Conservation (phyloP, 2,113 vertebrate genomes). For the Nothoprocta pentlandii region DNA sequence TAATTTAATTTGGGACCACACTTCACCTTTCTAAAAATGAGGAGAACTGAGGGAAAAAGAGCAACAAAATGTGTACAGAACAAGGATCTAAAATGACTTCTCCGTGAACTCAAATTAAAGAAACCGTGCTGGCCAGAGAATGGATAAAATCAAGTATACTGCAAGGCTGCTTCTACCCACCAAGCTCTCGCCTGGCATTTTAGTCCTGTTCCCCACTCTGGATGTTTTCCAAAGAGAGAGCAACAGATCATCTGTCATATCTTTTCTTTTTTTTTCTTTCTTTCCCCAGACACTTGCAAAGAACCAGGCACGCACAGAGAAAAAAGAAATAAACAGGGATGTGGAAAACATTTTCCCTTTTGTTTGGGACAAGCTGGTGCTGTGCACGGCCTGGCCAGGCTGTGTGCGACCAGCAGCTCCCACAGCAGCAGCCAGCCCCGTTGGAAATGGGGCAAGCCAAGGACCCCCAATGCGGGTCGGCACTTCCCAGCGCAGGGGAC, state of each 20-base stretch:
- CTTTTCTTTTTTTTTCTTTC: neutral
- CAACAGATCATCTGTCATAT: conserved; percentile 26
- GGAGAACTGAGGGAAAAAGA: conserved; percentile 45
- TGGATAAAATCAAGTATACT: conserved; percentile 1
- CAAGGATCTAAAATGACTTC: conserved; percentile 39
- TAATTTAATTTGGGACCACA: conserved; percentile 19
- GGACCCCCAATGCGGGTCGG: neutral
- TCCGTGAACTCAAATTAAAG: conserved; percentile 2
- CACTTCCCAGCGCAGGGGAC: neutral
- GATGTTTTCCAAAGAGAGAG: conserved; percentile 38
- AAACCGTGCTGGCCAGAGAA: neutral
- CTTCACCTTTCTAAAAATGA: conserved; percentile 67
- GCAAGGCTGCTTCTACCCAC: neutral
- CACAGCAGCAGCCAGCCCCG: too few relatives aligned
- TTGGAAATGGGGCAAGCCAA: neutral
- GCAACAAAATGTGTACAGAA: neutral
- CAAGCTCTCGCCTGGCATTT: conserved; percentile 37
- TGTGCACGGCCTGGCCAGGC: too few relatives aligned
- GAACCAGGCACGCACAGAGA: neutral
- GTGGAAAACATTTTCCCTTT: conserved; percentile 44
- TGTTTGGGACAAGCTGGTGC: neutral
- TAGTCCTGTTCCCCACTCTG: conserved; percentile 15
- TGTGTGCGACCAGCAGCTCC: too few relatives aligned
- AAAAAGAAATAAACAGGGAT: conserved; percentile 27
- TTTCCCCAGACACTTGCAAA: neutral